phyloP scores from a whole-genome alignment of 1,140 invertebrate genomes.

The Telenomus remus region DNA sequence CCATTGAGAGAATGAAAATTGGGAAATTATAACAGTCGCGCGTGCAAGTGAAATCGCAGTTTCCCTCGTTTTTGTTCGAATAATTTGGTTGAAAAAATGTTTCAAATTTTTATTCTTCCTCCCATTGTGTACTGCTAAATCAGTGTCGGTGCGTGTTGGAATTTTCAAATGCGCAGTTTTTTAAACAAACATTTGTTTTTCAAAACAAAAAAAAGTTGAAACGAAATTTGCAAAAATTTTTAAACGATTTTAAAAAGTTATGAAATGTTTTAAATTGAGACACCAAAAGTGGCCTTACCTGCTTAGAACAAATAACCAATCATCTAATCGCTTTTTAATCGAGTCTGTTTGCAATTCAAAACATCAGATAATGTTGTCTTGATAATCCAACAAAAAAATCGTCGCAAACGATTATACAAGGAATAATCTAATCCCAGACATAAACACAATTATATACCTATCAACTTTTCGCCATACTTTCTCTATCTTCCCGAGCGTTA shows the following conservation, averaged over 20 bases:
- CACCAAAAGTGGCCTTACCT: not conserved
- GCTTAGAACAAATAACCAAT: conserved; percentile 7
- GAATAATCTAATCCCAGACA: not conserved
- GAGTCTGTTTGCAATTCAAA: not conserved
- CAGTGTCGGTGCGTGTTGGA: no score
- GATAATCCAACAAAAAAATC: not conserved
- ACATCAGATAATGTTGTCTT: not conserved
- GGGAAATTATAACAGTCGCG: conserved; percentile 15
- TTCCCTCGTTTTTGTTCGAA: no score
- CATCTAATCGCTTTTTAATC: conserved; percentile 3
- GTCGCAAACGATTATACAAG: not conserved
- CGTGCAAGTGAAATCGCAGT: not conserved
- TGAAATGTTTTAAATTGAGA: not conserved
- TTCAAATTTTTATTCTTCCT: no score
- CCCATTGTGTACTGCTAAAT: no score
- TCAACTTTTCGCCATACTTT: conserved; percentile 21
- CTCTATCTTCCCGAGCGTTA: conserved; percentile 6
- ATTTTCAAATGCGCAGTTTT: no score
- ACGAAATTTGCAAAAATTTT: no score
- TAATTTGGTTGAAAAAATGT: no score
- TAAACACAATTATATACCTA: conserved; percentile 4
- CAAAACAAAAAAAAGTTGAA: no score
- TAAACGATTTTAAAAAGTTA: no score
- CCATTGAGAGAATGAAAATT: no score
- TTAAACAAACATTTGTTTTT: no score